Base-by-base conservation (phyloP, 1,140 invertebrate genomes). In the Leptinotarsa undecemlineata region DNA sequence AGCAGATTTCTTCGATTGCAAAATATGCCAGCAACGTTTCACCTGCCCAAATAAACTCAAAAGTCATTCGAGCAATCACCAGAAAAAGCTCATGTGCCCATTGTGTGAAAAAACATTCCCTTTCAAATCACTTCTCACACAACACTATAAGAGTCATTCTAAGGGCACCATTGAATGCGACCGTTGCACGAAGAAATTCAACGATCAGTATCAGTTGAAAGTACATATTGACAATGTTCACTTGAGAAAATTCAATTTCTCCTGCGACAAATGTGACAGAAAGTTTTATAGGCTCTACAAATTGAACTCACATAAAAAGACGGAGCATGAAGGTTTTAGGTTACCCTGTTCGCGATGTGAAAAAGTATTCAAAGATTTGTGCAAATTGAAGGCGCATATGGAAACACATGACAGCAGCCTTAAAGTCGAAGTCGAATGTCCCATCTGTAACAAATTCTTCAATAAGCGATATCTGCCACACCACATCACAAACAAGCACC, bases 391-490 rank as follows among this genome's bases (percentile, higher is more conserved):
- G 42, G 86, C 87, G 63, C 90, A 91, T 76, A 83, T 88, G 48
- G 83, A 87, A 17, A 83, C 81, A 3, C 90, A 89, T 80, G 88
- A 88, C 0, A 87, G 88, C 5, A 91, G 92, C 23, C 33, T 26
- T 0, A 67, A 67, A 23, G 33, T 57, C 14, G 14, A 23, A 23
- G 64, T 67, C 64, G 64, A 67, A 23, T 67, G 33, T 26, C 64
- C 64, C 0, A 57, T 57, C 14, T 48, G 68, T 14, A 20, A 62
- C 20, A 21, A 63, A 4, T 70, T 67, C 51, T 69, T 20, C 15
- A 69, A 74, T 6, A 69, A 67, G 48, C 61, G 62, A 47, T 19
- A 42, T 17, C 19, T 64, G 13, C 14, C 57, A 21, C 75, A 76
- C 57, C 51, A 57, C 5, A 17, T 57, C 14, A 68, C 21, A 20